These are phyloP conservation scores for Pampus argenteus DNA, from an alignment of 2,797 vertebrate species.

Conservation along the genomic window DNA sequence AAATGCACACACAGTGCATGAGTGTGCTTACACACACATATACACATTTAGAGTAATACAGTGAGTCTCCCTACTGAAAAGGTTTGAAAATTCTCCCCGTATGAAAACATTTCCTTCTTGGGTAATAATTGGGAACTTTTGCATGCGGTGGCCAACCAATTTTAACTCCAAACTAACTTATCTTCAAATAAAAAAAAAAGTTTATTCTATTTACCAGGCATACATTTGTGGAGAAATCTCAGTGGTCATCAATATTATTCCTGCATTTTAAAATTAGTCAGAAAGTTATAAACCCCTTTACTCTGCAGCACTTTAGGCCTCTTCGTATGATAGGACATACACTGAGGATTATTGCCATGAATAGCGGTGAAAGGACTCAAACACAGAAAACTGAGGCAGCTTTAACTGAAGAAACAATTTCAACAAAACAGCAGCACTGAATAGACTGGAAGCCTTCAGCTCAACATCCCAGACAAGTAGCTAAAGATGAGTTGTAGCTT, in stretches of 20 bases:
- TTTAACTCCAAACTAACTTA: slow-evolving; percentile 24
- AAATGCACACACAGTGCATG: slow-evolving; percentile 14
- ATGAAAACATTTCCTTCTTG: slow-evolving; percentile 40
- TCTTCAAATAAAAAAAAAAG: slow-evolving; percentile 21
- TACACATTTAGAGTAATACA: slow-evolving; percentile 22
- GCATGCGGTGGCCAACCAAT: not conserved
- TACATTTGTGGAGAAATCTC: not conserved
- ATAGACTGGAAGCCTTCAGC: no score
- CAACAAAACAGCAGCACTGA: no score
- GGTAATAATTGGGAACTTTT: slow-evolving; percentile 24
- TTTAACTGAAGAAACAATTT: no score
- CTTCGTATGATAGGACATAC: slow-evolving; percentile 9
- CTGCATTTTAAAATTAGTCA: not conserved
- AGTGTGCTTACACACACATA: slow-evolving; percentile 4
- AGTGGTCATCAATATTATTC: not conserved
- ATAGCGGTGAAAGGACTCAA: no score
- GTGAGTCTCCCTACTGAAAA: slow-evolving; percentile 24
- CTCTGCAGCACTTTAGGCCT: not conserved
- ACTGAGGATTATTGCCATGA: no score
- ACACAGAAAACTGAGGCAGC: no score
- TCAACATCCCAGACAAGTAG: slow-evolving; percentile 40
- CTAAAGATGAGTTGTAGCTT: slow-evolving; percentile 40
- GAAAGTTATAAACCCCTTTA: not conserved
- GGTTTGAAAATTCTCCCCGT: slow-evolving; percentile 31
- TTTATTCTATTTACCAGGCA: slow-evolving; percentile 17